Evolutionary conservation across 2,113 vertebrate species (phyloP).

Genomic region (Tricholaema leucomelas): DNA sequence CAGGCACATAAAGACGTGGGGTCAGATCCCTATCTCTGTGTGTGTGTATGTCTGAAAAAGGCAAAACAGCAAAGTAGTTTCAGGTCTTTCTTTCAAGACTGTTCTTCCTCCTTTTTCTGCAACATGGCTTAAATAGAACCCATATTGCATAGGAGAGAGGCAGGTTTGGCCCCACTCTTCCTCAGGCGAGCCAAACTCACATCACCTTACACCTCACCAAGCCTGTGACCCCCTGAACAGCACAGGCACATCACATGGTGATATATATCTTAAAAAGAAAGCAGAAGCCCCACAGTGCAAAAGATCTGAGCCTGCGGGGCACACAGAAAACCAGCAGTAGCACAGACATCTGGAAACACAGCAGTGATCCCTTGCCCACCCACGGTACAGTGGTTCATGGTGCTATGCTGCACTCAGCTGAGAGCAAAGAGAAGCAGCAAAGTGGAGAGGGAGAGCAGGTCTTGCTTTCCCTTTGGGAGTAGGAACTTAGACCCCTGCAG

Average conservation of each 20-base stretch:
- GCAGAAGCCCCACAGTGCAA: background rate
- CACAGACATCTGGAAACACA: background rate
- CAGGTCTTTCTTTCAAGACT: background rate
- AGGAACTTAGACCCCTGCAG: background rate
- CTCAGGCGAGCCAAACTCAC: background rate
- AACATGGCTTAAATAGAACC: background rate
- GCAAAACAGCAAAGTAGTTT: background rate
- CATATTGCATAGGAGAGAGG: background rate
- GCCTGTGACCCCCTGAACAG: background rate
- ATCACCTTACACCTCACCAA: background rate
- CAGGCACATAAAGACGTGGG: background rate
- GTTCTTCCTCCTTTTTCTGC: background rate
- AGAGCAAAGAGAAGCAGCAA: background rate
- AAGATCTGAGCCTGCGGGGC: background rate
- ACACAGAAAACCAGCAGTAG: background rate
- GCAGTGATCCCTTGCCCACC: background rate
- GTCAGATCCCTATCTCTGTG: background rate
- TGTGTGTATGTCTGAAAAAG: background rate
- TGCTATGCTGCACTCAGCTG: background rate
- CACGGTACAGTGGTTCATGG: rapidly evolving
- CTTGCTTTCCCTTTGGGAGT: background rate
- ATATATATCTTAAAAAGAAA: background rate
- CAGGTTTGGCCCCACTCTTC: background rate
- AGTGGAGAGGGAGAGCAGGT: background rate
- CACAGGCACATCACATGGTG: background rate